phyloP scores from a whole-genome alignment of 2,888 invertebrate genomes.

The Cenopis cana region DNA sequence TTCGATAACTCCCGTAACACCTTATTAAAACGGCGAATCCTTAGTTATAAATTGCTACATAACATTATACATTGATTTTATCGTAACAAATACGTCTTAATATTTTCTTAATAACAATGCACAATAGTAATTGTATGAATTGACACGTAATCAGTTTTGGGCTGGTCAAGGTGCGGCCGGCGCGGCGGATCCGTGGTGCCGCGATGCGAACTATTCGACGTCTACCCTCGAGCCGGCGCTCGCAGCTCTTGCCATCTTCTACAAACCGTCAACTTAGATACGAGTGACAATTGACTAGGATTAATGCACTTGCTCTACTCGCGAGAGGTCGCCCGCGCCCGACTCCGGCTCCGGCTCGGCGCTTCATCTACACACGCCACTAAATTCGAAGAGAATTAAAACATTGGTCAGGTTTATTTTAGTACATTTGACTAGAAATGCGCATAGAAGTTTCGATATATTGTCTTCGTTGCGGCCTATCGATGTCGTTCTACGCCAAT shows the following conservation, averaged over 20 bases:
- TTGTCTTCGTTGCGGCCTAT: slow-evolving; percentile 57
- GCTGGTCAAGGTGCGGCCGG: slow-evolving; percentile 46
- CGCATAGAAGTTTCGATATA: slow-evolving; percentile 62
- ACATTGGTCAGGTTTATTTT: slow-evolving; percentile 80
- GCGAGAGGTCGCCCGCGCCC: slow-evolving; percentile 50
- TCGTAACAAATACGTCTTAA: slow-evolving; percentile 77
- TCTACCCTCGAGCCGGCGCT: slow-evolving; percentile 50
- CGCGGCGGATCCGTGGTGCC: slow-evolving; percentile 39
- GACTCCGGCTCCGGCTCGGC: slow-evolving; percentile 53
- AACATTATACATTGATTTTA: slow-evolving; percentile 76
- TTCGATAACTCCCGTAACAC: slow-evolving; percentile 47
- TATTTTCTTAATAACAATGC: slow-evolving; percentile 79
- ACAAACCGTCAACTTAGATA: slow-evolving; percentile 65
- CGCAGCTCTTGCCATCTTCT: slow-evolving; percentile 53
- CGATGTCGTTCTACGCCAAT: slow-evolving; percentile 58
- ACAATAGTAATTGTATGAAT: slow-evolving; percentile 82
- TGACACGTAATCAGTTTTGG: slow-evolving; percentile 77
- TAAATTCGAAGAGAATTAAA: slow-evolving; percentile 66
- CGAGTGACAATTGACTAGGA: slow-evolving; percentile 84
- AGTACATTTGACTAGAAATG: slow-evolving; percentile 80
- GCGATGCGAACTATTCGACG: slow-evolving; percentile 43
- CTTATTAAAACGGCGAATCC: slow-evolving; percentile 62
- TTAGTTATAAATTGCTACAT: slow-evolving; percentile 78
- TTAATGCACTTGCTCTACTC: slow-evolving; percentile 69
- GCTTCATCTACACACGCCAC: slow-evolving; percentile 66